phyloP scores from a whole-genome alignment of 2,888 invertebrate genomes.

The Ecdyonurus torrentis region DNA sequence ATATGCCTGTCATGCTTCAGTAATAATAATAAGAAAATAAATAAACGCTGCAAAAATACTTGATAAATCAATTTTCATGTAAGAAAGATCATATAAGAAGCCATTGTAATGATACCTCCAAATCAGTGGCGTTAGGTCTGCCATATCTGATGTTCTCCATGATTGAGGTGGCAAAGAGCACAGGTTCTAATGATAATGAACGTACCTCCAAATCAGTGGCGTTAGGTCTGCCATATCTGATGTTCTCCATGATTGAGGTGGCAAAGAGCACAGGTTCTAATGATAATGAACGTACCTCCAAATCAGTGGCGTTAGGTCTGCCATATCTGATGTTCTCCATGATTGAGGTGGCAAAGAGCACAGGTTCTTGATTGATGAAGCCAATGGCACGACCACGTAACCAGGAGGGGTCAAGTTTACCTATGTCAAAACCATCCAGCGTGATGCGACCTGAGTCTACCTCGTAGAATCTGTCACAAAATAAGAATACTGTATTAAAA shows the following conservation, averaged over 20 bases:
- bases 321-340: slow-evolving; percentile 92
- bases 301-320: slow-evolving; percentile 45
- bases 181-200: too few species aligned
- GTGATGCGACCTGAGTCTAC: slow-evolving; percentile 49
- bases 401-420: slow-evolving; percentile 62
- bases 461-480: slow-evolving; percentile 67
- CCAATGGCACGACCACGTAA: slow-evolving; percentile 69
- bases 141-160: slow-evolving; percentile 92
- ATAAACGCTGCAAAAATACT: too few species aligned
- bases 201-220: slow-evolving; percentile 36
- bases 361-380: slow-evolving; percentile 85
- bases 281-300: too few species aligned
- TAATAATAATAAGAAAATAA: too few species aligned
- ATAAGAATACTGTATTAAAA: slow-evolving; percentile 9
- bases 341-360: slow-evolving; percentile 79
- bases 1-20: too few species aligned
- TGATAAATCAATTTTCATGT: too few species aligned
- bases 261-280: slow-evolving; percentile 89
- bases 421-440: slow-evolving; percentile 58
- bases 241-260: slow-evolving; percentile 81
- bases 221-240: slow-evolving; percentile 66
- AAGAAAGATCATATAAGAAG: too few species aligned
- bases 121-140: slow-evolving; percentile 45
- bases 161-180: slow-evolving; percentile 79
- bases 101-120: not conserved